Percentiles rank a stretch among this genome's conserved stretches.
Evolutionary conservation across 1,140 invertebrate species (phyloP).

Genomic region (Cheumatopsyche charites): DNA sequence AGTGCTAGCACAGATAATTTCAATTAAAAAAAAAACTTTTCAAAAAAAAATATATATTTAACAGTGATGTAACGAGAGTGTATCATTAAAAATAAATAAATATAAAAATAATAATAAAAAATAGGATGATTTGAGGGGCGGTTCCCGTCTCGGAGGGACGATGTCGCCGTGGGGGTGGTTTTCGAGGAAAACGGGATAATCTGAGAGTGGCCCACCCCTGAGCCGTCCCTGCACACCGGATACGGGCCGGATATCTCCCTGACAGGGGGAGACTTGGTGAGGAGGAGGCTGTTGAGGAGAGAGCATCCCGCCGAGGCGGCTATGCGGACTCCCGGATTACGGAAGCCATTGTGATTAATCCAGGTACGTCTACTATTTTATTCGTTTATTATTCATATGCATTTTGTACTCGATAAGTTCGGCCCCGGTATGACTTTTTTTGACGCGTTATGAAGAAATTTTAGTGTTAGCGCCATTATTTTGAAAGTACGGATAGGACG

Average conservation of each 20-base stretch:
- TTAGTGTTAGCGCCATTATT: no score
- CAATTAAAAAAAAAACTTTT: no score
- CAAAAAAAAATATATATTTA: no score
- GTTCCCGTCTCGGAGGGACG: neutral
- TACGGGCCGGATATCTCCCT: neutral
- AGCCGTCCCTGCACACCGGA: neutral
- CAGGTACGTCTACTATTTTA: slow-evolving; percentile 36
- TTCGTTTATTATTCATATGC: neutral
- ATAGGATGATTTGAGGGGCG: slow-evolving; percentile 30
- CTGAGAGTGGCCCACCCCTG: neutral
- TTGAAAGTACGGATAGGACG: no score
- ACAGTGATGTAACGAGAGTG: no score
- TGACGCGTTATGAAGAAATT: no score
- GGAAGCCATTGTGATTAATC: slow-evolving; percentile 46
- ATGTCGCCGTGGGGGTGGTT: neutral
- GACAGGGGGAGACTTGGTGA: no score
- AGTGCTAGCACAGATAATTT: no score
- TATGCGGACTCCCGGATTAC: slow-evolving; percentile 41
- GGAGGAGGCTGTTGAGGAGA: slow-evolving; percentile 21
- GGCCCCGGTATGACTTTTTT: no score
- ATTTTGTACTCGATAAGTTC: neutral
- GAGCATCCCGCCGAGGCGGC: slow-evolving; percentile 28
- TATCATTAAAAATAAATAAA: neutral
- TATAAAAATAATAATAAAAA: neutral
- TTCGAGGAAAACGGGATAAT: slow-evolving; percentile 26